Conservation (phyloP, 2,888 invertebrate genomes). For the Acleris holmiana region DNA sequence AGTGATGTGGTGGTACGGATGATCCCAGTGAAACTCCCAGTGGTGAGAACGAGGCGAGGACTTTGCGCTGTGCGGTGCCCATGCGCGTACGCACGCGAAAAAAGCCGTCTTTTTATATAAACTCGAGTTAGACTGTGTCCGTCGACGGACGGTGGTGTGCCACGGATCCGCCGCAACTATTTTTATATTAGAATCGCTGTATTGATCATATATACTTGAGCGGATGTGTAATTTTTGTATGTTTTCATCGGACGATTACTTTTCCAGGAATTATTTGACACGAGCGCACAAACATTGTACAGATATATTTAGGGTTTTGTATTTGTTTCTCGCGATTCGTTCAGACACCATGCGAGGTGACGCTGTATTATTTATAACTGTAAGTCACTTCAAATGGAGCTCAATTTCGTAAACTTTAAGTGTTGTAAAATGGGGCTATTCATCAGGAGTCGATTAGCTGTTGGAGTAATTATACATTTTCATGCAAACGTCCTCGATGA, state of each 20-base stretch:
- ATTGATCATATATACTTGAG: slow-evolving; percentile 62
- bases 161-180: slow-evolving; percentile 71
- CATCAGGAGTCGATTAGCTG: slow-evolving; percentile 67
- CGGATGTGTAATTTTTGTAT: slow-evolving; percentile 61
- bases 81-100: slow-evolving; percentile 61
- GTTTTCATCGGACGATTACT: slow-evolving; percentile 61
- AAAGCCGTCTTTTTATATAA: slow-evolving; percentile 79
- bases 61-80: slow-evolving; percentile 78
- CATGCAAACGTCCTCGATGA: slow-evolving; percentile 75
- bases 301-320: slow-evolving; percentile 67
- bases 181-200: slow-evolving; percentile 77
- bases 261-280: slow-evolving; percentile 74
- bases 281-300: slow-evolving; percentile 82
- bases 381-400: slow-evolving; percentile 81
- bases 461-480: slow-evolving; percentile 63
- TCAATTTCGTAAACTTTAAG: slow-evolving; percentile 79
- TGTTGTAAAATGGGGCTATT: slow-evolving; percentile 72
- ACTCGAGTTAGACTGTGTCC: slow-evolving; percentile 74
- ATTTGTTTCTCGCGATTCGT: slow-evolving; percentile 61
- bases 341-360: slow-evolving; percentile 54
- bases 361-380: slow-evolving; percentile 57
- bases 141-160: slow-evolving; percentile 70
- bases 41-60: slow-evolving; percentile 76
- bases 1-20: slow-evolving; percentile 85
- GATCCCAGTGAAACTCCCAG: slow-evolving; percentile 77